These are phyloP conservation scores for Hemibagrus guttatus DNA, from an alignment of 2,797 vertebrate species.

Conservation along the genomic window DNA sequence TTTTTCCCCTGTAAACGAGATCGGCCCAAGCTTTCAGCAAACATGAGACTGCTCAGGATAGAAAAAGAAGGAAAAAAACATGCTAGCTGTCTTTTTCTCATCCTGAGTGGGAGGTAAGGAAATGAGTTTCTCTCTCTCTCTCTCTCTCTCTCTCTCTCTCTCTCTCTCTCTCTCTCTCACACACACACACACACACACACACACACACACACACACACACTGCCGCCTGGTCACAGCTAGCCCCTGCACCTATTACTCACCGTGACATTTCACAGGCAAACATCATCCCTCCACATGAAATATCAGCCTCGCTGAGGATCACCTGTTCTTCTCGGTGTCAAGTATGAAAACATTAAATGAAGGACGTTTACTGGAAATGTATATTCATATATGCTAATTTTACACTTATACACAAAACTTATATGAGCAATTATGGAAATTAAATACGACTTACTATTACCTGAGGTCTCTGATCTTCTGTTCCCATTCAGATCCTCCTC, in stretches of 20 bases:
- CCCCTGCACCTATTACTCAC: slow-evolving; percentile 12
- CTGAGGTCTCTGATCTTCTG: not conserved
- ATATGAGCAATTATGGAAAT: not conserved
- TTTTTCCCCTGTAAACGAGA: not conserved
- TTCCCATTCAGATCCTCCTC: not conserved
- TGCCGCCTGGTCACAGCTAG: not conserved
- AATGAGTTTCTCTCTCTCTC: not conserved
- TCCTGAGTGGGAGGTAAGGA: not conserved
- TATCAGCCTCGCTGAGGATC: not conserved
- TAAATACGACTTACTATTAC: no score
- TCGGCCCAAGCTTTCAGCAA: not conserved
- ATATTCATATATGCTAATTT: not conserved
- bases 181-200: slow-evolving; percentile 17
- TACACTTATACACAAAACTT: not conserved
- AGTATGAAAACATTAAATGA: not conserved
- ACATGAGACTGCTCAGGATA: not conserved
- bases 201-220: slow-evolving; percentile 13
- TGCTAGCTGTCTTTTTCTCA: not conserved
- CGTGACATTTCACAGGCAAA: slow-evolving; percentile 37
- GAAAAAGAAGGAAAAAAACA: not conserved
- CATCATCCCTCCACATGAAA: slow-evolving; percentile 27
- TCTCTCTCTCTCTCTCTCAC: not conserved
- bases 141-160: no score
- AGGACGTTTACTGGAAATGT: not conserved
- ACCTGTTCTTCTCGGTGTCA: not conserved